A percentile compares a stretch with the other conserved stretches of the same genome.
These are phyloP conservation scores for Lepidocolaptes lacrymiger DNA, from an alignment of 2,797 vertebrate genomes.

Conservation along the genomic window DNA sequence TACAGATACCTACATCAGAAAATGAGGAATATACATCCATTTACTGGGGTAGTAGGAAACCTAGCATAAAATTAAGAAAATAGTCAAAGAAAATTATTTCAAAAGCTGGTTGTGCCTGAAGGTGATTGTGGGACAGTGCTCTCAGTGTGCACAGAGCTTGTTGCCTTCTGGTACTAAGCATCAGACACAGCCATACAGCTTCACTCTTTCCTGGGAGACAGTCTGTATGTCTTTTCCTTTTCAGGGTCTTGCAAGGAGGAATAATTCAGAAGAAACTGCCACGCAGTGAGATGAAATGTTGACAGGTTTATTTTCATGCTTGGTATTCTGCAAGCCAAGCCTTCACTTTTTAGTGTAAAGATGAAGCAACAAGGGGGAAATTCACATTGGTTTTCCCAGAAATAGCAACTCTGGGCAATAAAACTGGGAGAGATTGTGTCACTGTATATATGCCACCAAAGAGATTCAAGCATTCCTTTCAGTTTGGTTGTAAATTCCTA, in stretches of 20 bases:
- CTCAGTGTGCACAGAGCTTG: fast-evolving
- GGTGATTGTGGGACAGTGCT: neutral
- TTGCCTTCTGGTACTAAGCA: neutral
- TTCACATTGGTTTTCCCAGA: neutral
- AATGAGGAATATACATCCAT: neutral
- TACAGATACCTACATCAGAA: neutral
- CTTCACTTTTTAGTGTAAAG: neutral
- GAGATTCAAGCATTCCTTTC: neutral
- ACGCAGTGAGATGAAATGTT: neutral
- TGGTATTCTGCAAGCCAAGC: neutral
- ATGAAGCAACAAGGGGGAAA: neutral
- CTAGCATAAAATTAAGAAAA: neutral
- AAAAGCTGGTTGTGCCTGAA: neutral
- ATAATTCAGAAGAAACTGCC: neutral
- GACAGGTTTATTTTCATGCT: neutral
- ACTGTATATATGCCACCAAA: neutral
- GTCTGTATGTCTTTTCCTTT: neutral
- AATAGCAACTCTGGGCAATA: neutral
- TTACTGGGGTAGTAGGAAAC: neutral
- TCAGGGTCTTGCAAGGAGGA: neutral
- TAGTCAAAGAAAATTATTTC: neutral
- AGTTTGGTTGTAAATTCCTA: conserved; percentile 13
- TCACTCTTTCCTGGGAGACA: neutral
- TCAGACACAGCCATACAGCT: fast-evolving
- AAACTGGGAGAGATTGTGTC: neutral